Evolutionary conservation across 1,140 invertebrate species (phyloP), one percentile per base, ranked within the genome.

Genomic region (Drosophila teissieri): DNA sequence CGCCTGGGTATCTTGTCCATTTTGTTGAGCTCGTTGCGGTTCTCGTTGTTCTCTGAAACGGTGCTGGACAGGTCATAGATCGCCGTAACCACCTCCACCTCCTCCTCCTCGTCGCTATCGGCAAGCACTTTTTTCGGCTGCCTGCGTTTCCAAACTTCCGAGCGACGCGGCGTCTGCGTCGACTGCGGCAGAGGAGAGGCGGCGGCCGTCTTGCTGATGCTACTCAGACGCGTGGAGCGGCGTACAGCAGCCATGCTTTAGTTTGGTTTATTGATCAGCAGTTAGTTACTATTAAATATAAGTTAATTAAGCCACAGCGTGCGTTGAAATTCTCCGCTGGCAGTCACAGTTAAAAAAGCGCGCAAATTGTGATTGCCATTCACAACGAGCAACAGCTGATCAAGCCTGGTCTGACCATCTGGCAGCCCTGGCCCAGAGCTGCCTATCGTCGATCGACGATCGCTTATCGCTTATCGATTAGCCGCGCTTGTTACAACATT

Each of bases 41-140:
- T 91, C 72, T 91, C 85, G 75, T 86, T 86, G 77, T 91, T 91
- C 42, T 90, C 90, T 91, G 76, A 85, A 80, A 83, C 72, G 68
- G 79, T 36, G 70, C 70, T 64, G 52, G 73, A 42, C 49, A 63
- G 52, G 51, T 77, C 73, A 76, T 78, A 15, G 52, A 14, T 62
- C 14, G 19, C 46, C 40, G 40, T 15, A 24, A 24, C 24, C 24
- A 24, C 24, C 40, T 7, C 40, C 40, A 3, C 63, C 51, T 72
- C 68, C 54, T 83, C 84, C 39, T 91, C 90, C 19, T 85, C 78
- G 51, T 86, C 85, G 63, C 73, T 85, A n/a, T 77, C 70, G 14
- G 46, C 31, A 0, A 70, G 14, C 19, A 24, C 15, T 40, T 69
- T 65, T 37, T 73, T 80, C 40, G 61, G 45, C 53, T 91, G 81